Percentiles rank a stretch among this genome's conserved stretches.
These are phyloP conservation scores for Zaprionus taronus DNA, from an alignment of 1,140 invertebrate genomes.

Conservation along the genomic window DNA sequence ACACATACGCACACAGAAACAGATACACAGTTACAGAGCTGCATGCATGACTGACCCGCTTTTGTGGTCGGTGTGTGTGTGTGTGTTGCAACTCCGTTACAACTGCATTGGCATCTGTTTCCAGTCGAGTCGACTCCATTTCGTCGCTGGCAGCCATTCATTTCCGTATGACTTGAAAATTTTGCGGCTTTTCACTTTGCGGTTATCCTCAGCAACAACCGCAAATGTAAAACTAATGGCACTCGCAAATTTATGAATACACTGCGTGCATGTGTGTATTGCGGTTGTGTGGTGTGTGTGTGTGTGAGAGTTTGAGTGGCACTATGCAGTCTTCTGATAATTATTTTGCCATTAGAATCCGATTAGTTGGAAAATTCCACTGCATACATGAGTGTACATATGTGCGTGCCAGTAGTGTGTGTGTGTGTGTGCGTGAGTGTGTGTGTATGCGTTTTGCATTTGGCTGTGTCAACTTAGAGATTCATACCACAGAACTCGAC, in stretches of 20 bases:
- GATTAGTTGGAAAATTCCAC: constrained; percentile 79
- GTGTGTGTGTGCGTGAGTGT: constrained; percentile 5
- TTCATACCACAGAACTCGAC: constrained; percentile 33
- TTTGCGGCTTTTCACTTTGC: constrained; percentile 83
- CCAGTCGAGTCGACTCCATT: constrained; percentile 54
- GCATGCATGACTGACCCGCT: constrained; percentile 50
- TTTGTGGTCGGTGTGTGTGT: constrained; percentile 52
- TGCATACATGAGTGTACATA: constrained; percentile 36
- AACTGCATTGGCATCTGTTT: constrained; percentile 44
- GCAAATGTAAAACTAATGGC: constrained; percentile 84
- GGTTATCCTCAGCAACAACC: constrained; percentile 79
- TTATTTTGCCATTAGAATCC: constrained; percentile 84
- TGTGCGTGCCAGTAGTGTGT: neutral
- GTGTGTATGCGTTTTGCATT: constrained; percentile 10
- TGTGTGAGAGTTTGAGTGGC: constrained; percentile 41
- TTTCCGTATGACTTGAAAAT: constrained; percentile 83
- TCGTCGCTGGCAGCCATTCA: constrained; percentile 69
- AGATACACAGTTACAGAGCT: constrained; percentile 5
- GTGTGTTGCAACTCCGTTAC: constrained; percentile 20
- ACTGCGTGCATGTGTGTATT: constrained; percentile 28
- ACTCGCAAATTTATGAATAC: constrained; percentile 82
- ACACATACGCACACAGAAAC: constrained; percentile 28
- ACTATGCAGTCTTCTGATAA: constrained; percentile 74
- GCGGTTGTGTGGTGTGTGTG: no score
- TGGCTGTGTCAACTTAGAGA: constrained; percentile 46